Evolutionary conservation across 1,140 invertebrate genomes (phyloP), one percentile per base, ranked within the genome.

Genomic region (Potamilus streckersoni): DNA sequence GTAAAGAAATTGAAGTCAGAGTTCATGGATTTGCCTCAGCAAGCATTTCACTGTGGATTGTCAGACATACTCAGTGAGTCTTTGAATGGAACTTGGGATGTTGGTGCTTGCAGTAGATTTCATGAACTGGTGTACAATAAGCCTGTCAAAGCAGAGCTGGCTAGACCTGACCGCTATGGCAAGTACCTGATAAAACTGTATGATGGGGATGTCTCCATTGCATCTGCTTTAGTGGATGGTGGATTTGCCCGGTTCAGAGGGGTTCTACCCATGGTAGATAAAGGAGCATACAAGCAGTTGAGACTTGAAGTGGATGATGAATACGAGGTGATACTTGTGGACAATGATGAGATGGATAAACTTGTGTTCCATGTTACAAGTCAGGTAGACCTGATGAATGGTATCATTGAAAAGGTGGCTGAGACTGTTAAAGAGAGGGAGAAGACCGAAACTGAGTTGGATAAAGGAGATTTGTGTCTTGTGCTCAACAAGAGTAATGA

Each of bases 61-160:
- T 94, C 94, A 0, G 90, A 92, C 71, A 95, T 93, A 82, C 92
- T 92, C 0, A 92, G 93, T 0, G 94, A 95, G 82, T 83, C 89
- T 4, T 96, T 94, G 95, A 96, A 95, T 83, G 90, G 95, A 74
- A 94, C 94, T 2, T 92, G 93, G 81, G 93, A 95, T 16, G 88
- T 94, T 0, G 93, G 70, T 31, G 71, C 72, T 14, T 58, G 61
- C 57, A 61, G 38, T 20, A 65, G 68, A n/a, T 69, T 77, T 27
- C 27, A 67, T 61, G 65, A 77, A 3, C 68, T 49, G 15, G 59
- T 77, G 4, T 38, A 62, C 2, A 71, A 73, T 56, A 38, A 67
- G 15, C 68, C 23, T 69, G n/a, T 69, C 0, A 20, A 31, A 19
- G 61, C 31, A 8, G 55, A 71, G 31, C 60, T 77, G 17, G 38